Base-by-base conservation (phyloP, 2,113 vertebrate species). In the Chlorodrepanis virens region DNA sequence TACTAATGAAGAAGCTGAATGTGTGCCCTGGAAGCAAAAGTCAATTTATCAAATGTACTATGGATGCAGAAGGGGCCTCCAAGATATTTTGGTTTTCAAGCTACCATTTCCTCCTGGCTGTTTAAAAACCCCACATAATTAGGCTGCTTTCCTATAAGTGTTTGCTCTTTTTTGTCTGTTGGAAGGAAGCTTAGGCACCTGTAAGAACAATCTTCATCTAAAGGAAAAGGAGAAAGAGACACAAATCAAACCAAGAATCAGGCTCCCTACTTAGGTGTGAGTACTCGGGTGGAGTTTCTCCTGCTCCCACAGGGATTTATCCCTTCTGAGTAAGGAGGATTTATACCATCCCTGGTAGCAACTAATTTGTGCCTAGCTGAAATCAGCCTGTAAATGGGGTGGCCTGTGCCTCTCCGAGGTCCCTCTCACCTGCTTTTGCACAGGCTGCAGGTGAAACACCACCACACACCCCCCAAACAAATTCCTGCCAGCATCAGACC, bases 391-490 rank as follows among this genome's bases (percentile, higher is more conserved):
- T 25, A 4, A 5, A 9, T 12, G 65, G n/a, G 17, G 20, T 2
- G 22, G 14, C 8, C 52, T 14, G 35, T 7, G 31, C 25, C 25
- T 71, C 45, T 25, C 54, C 15, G 76, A 39, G 53, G 21, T 33
- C 6, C 3, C 53, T 53, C 10, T 61, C 23, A 3, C 20, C 47
- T 16, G 25, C 13, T 3, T 50, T 6, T 23, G 61, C 40, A 25
- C 42, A n/a, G 52, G 56, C 69, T 82, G 13, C 24, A 31, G 79
- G 61, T 53, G 83, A 45, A 67, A 14, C 53, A 19, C 21, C 0
- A 0, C 40, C 0, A 2, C 29, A n/a, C 24, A 3, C 35, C 1
- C 11, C 5, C 17, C 29, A 16, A 1, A 31, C 22, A 7, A 33
- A 47, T 2, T 7, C 69, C 69, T n/a, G 5, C 63, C 77, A 68